Conservation (phyloP, 2,888 invertebrate species). For the Slavum lentiscoides region DNA sequence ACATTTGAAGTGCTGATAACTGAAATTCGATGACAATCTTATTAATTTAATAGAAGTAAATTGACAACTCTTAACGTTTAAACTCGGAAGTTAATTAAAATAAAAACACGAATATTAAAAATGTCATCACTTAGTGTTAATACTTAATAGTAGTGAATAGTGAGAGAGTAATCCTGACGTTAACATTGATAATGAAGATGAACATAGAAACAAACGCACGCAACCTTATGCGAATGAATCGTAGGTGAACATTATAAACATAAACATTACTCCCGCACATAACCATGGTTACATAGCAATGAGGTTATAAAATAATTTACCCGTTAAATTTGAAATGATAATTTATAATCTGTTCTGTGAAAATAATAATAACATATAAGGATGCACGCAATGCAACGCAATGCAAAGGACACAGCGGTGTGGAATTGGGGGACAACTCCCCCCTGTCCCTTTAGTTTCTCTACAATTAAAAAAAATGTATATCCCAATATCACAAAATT, state of each 20-base stretch:
- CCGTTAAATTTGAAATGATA: background rate
- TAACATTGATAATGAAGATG: slow-evolving; percentile 13
- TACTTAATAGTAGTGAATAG: background rate
- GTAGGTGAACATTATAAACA: background rate
- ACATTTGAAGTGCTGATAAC: background rate
- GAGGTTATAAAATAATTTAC: background rate
- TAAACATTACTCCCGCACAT: background rate
- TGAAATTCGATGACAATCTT: background rate
- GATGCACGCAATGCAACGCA: no score
- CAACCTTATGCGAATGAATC: background rate
- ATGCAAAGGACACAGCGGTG: no score
- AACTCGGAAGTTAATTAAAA: slow-evolving; percentile 12
- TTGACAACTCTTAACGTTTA: slow-evolving; percentile 7
- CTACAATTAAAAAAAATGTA: no score
- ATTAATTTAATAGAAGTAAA: background rate
- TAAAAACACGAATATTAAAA: background rate
- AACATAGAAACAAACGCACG: slow-evolving; percentile 14
- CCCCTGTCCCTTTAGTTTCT: no score
- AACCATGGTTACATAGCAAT: background rate
- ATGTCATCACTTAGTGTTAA: background rate
- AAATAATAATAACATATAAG: no score
- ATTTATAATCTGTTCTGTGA: background rate
- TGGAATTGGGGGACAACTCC: no score
- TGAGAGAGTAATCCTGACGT: background rate
- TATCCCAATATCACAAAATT: no score